phyloP scores from a whole-genome alignment of 1,140 invertebrate genomes.

The Bombus fervidus region DNA sequence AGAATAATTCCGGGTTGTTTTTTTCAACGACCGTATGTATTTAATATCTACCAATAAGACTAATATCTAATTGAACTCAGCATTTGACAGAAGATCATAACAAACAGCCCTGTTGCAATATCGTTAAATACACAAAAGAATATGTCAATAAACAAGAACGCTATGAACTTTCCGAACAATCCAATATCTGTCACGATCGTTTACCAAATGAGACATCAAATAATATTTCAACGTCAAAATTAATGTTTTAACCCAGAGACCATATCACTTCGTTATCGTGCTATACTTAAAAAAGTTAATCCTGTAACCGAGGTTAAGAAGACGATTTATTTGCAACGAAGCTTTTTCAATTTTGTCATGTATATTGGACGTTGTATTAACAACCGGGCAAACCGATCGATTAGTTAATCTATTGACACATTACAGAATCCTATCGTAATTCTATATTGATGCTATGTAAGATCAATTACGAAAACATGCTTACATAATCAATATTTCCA shows the following conservation, averaged over 20 bases:
- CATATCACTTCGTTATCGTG: not conserved
- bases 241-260: not conserved
- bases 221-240: too few relatives aligned
- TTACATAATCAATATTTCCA: constrained; percentile 45
- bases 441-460: constrained; percentile 18
- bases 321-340: not conserved
- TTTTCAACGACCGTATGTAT: too few relatives aligned
- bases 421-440: constrained; percentile 6
- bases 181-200: too few relatives aligned
- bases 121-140: too few relatives aligned
- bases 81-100: too few relatives aligned
- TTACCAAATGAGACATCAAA: too few relatives aligned
- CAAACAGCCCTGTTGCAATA: too few relatives aligned
- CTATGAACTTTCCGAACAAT: too few relatives aligned
- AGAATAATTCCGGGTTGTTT: too few relatives aligned
- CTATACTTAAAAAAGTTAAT: not conserved
- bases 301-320: not conserved
- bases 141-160: too few relatives aligned
- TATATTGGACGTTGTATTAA: not conserved
- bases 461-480: constrained; percentile 54
- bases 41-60: too few relatives aligned
- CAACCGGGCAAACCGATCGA: not conserved
- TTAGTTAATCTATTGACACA: not conserved
- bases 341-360: not conserved
- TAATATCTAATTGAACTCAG: too few relatives aligned